Evolutionary conservation across 2,113 vertebrate species (phyloP).

Genomic region (Nibea coibor): DNA sequence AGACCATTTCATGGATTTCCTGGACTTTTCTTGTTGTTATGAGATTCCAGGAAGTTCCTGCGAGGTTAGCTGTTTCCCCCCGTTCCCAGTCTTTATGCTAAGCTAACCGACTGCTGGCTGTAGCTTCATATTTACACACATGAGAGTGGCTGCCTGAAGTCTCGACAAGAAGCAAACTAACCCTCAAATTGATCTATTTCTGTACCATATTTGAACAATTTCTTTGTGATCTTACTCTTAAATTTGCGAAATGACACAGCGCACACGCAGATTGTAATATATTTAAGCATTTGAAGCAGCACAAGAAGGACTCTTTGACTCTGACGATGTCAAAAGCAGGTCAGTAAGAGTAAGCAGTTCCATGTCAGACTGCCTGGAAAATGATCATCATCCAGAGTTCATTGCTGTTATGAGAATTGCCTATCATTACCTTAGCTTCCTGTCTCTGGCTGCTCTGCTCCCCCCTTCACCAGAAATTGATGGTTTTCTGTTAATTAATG

Average conservation of each 20-base stretch:
- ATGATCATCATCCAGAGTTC: slow-evolving; percentile 2
- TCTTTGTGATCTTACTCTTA: neutral
- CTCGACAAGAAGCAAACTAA: too few relatives aligned
- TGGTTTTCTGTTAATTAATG: slow-evolving; percentile 55
- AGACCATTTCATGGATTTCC: neutral
- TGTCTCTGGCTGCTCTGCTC: neutral
- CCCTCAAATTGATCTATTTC: too few relatives aligned
- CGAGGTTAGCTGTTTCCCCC: neutral
- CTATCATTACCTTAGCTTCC: slow-evolving; percentile 12
- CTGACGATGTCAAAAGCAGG: neutral
- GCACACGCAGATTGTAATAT: too few relatives aligned
- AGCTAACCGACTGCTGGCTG: too few relatives aligned
- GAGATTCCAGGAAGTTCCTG: neutral
- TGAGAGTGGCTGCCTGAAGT: too few relatives aligned
- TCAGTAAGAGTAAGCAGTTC: neutral
- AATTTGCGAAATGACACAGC: neutral
- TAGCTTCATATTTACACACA: too few relatives aligned
- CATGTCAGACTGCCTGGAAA: neutral
- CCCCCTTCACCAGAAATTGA: slow-evolving; percentile 32
- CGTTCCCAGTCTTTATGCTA: neutral
- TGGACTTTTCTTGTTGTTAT: neutral
- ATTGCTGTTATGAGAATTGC: neutral
- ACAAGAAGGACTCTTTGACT: neutral
- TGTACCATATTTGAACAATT: too few relatives aligned
- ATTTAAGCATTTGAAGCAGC: neutral